phyloP scores from a whole-genome alignment of 35 echinoderm and acorn worm species.

The Strongylocentrotus purpuratus region DNA sequence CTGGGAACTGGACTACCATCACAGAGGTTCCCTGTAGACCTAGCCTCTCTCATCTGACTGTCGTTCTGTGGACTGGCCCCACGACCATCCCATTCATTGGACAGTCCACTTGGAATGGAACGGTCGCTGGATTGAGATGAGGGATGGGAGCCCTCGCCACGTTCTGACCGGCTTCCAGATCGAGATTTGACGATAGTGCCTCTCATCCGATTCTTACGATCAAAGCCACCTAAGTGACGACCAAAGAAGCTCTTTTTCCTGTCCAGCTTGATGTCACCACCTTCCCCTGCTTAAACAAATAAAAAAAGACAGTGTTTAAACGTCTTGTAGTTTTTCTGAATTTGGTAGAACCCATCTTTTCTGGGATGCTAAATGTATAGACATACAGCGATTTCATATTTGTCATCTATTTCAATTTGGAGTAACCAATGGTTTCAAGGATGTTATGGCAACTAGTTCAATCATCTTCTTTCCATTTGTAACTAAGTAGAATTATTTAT shows the following conservation, averaged over 20 bases:
- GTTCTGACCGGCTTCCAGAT: neutral
- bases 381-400: neutral
- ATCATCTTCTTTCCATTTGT: too few species aligned
- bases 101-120: constrained; percentile 67
- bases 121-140: constrained; percentile 46
- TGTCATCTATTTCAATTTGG: neutral
- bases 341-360: neutral
- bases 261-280: constrained; percentile 77
- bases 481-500: too few species aligned
- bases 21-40: constrained; percentile 83
- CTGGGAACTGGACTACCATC: constrained; percentile 67
- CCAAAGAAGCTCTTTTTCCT: constrained; percentile 99
- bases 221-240: constrained; percentile 74
- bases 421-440: too few species aligned
- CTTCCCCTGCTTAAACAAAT: constrained; percentile 37
- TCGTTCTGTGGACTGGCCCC: constrained; percentile 72
- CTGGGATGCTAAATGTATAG: too few species aligned
- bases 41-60: constrained; percentile 63
- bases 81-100: constrained; percentile 89
- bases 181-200: constrained; percentile 74
- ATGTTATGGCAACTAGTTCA: too few species aligned
- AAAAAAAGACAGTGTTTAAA: neutral
- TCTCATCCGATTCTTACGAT: constrained; percentile 82
- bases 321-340: neutral
- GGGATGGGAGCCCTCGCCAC: constrained; percentile 39